Evolutionary conservation across 2,888 invertebrate genomes (phyloP), one percentile per base, ranked within the genome.

Genomic region (Apocheima hispidaria): DNA sequence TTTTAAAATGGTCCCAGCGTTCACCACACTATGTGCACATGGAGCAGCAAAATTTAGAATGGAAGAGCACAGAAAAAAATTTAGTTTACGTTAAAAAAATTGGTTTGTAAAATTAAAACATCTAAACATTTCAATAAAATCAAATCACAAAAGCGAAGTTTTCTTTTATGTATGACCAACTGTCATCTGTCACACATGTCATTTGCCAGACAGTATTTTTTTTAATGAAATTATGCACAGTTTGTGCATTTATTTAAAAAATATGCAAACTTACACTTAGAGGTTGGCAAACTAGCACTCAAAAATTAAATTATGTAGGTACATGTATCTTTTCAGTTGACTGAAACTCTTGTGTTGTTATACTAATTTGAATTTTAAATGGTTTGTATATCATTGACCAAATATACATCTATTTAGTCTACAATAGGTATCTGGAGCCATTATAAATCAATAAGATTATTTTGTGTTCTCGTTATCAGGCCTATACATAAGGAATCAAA

Each of bases 21-120:
- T 55, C 43, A 36, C 63, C 53, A 36, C 72, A 72, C 69, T 59
- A 54, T 46, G 64, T 63, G 66, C 60, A 67, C 60, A 44, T 69
- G 59, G 60, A 60, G 44, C 51, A 71, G 63, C 58, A 66, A 55
- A 52, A 50, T 46, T 46, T 65, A 51, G 49, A 52, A 66, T 65
- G 61, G 41, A 66, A 18, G 28, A 60, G 16, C 30, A 40, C 35
- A 46, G 46, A 41, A 38, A 60, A 55, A 63, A 57, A 43, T 59
- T 43, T 20, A 50, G 51, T 67, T 46, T 62, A 60, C 62, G 48
- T 43, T 66, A 65, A 60, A 73, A 64, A 65, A 66, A 68, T 18
- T 60, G 58, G 63, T 53, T 59, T 53, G n/a, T n/a, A n/a, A n/a
- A n/a, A n/a, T n/a, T 68, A 71, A 75, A 77, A 78, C 71, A 74